These are phyloP conservation scores for Mixornis gularis DNA, from an alignment of 2,113 vertebrate species.

Conservation along the genomic window DNA sequence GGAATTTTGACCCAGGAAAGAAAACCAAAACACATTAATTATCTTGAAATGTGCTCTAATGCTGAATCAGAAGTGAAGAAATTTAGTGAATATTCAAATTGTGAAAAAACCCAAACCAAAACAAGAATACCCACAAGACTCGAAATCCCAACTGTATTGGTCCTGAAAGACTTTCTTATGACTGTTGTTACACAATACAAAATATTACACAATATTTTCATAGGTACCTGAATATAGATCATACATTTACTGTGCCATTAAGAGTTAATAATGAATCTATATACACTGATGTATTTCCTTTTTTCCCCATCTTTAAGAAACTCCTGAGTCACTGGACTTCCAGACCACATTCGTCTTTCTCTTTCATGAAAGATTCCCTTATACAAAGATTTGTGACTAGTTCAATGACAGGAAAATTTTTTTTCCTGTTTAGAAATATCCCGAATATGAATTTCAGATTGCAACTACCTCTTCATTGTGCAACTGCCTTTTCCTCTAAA, in stretches of 20 bases:
- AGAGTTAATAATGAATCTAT: background rate
- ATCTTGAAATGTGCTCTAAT: background rate
- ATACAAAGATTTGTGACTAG: background rate
- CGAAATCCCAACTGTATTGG: background rate
- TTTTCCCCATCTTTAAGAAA: background rate
- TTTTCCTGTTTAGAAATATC: constrained; percentile 15
- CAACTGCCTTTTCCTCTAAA: background rate
- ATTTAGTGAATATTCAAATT: background rate
- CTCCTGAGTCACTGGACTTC: background rate
- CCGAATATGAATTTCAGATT: background rate
- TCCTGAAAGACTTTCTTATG: background rate
- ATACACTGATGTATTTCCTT: background rate
- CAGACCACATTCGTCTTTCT: background rate
- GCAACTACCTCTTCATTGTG: background rate
- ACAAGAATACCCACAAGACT: background rate
- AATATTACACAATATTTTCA: background rate
- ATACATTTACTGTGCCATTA: background rate
- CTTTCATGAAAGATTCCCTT: background rate
- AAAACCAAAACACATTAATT: background rate
- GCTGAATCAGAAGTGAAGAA: background rate
- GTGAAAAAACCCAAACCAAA: background rate
- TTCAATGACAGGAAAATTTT: background rate
- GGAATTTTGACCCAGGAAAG: background rate
- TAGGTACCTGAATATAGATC: background rate
- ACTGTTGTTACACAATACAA: background rate